Evolutionary conservation across 1,140 invertebrate genomes (phyloP).

Genomic region (Calephelis nemesis): DNA sequence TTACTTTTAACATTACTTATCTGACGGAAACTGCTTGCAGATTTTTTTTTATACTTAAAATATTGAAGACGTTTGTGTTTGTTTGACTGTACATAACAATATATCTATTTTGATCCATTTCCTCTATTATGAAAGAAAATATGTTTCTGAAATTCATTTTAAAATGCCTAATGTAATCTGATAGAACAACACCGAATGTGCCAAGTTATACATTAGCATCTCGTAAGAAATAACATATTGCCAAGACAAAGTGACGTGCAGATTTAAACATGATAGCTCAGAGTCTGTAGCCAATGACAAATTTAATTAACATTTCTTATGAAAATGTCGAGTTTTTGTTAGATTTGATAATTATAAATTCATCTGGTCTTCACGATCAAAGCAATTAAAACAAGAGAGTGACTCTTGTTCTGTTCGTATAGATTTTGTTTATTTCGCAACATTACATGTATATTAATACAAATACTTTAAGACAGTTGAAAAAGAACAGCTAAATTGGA

Average conservation of each 20-base stretch:
- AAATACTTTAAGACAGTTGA: too few relatives aligned
- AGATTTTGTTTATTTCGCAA: too few relatives aligned
- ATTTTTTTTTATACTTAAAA: too few relatives aligned
- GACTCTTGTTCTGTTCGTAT: too few relatives aligned
- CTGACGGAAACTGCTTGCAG: too few relatives aligned
- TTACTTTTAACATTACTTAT: too few relatives aligned
- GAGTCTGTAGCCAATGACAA: not conserved
- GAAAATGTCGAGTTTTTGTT: conserved; percentile 1
- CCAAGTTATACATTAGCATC: conserved; percentile 55
- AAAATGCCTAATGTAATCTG: not conserved
- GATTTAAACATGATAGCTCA: conserved; percentile 3
- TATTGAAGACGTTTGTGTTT: too few relatives aligned
- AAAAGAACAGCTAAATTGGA: too few relatives aligned
- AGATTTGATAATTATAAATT: not conserved
- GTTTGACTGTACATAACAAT: too few relatives aligned
- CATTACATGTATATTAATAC: too few relatives aligned
- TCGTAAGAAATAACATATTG: conserved; percentile 52
- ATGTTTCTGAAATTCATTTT: not conserved
- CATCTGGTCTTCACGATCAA: not conserved
- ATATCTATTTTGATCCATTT: too few relatives aligned
- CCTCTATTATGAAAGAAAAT: not conserved
- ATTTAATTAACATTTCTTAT: conserved; percentile 2
- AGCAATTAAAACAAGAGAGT: too few relatives aligned
- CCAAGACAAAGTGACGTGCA: conserved; percentile 35
- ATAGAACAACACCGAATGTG: conserved; percentile 24